These are phyloP conservation scores for Dromiciops gliroides DNA, from an alignment of 2,113 vertebrate genomes.

Conservation along the genomic window DNA sequence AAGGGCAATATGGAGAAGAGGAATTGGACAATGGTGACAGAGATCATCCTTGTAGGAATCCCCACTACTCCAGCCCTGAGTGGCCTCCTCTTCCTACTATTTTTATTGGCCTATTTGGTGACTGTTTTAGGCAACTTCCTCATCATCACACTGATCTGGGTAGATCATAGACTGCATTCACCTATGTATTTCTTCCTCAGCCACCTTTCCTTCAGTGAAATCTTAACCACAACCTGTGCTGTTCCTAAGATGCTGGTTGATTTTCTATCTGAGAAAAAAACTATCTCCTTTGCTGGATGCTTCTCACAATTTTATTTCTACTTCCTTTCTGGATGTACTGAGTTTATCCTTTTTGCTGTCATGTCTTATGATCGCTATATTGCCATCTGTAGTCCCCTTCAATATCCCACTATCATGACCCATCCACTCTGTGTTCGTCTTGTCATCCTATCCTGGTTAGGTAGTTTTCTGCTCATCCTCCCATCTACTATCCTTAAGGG, in stretches of 20 bases:
- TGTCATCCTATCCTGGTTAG: slow-evolving; percentile 8
- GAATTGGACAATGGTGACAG: slow-evolving; percentile 15
- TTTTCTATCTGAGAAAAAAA: neutral
- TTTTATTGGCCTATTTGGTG: slow-evolving; percentile 19
- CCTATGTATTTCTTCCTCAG: slow-evolving; percentile 46
- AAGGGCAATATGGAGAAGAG: neutral
- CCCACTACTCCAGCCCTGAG: neutral
- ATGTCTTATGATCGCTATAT: neutral
- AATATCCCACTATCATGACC: slow-evolving; percentile 19
- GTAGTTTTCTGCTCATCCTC: neutral
- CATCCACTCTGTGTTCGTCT: neutral
- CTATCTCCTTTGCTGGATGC: neutral
- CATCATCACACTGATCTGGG: neutral
- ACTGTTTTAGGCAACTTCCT: neutral
- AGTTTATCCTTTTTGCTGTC: slow-evolving; percentile 22
- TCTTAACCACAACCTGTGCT: slow-evolving; percentile 1
- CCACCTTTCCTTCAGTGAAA: slow-evolving; percentile 10
- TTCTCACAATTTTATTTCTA: neutral
- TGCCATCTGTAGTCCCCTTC: slow-evolving; percentile 1
- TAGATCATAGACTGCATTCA: slow-evolving; percentile 16
- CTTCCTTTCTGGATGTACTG: slow-evolving; percentile 23
- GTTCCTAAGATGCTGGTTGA: neutral
- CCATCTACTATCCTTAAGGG: neutral
- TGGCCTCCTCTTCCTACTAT: neutral
- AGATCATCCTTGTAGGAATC: slow-evolving; percentile 43